Evolutionary conservation across 2,113 vertebrate species (phyloP), one percentile per base, ranked within the genome.

Genomic region (Oceanites oceanicus): DNA sequence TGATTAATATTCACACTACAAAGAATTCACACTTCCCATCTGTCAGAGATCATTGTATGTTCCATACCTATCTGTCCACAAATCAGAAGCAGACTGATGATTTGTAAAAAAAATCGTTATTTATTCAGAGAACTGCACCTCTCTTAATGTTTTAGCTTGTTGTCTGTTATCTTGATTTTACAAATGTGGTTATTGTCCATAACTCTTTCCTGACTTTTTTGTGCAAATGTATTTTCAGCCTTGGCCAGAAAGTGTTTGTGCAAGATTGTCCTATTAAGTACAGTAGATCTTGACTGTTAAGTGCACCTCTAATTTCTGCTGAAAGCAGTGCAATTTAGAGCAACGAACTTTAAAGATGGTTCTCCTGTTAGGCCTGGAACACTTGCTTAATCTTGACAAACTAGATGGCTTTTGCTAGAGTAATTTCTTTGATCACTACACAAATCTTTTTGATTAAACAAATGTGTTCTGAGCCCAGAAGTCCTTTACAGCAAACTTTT

Each of bases 351-450:
- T 92, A 92, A 85, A 71, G 52, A 62, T 34, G 27, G 15, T 42
- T 65, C 45, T 84, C 19, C n/a, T 77, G 7, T 21, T 83, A 70
- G 30, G 18, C 19, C 65, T 73, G 44, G 56, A 65, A 83, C 40
- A 34, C 73, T 79, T 15, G 5, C 76, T 70, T 94, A 70, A 79
- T 77, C 30, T 82, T 58, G 65, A 23, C 70, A 79, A 87, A 82
- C 27, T 78, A 6, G 47, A 38, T 62, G 26, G 52, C 27, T 29
- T 93, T 92, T 78, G 25, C 61, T 80, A 72, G 49, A 87, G 84
- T 68, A 72, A 94, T 94, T 91, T 87, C 84, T 95, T 92, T 96
- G 88, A 96, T 92, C 88, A 91, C 53, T 85, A 52, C 79, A 92
- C 75, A 91, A 88, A 91, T 91, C 52, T 80, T 92, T 90, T 73